These are phyloP conservation scores for Ameiurus melas DNA, from an alignment of 2,113 vertebrate species.

Conservation along the genomic window DNA sequence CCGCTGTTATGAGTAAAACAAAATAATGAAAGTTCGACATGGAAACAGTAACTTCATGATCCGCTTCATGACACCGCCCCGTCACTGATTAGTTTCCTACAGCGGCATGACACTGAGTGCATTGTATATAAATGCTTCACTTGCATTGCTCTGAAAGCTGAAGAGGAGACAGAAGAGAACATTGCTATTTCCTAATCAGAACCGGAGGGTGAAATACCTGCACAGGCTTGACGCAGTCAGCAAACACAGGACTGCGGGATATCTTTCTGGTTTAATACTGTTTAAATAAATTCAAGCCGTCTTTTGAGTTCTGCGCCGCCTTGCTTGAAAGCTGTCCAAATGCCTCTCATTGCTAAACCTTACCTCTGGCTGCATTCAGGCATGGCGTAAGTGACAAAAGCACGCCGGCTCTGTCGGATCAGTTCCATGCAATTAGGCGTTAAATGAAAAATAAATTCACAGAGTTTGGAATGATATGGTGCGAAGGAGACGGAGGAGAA, in stretches of 20 bases:
- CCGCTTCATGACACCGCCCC: background rate
- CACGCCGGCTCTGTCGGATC: slow-evolving; percentile 21
- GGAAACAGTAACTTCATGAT: background rate
- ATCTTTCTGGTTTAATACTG: background rate
- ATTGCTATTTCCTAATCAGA: background rate
- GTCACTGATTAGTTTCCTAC: background rate
- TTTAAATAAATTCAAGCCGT: background rate
- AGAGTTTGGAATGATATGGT: background rate
- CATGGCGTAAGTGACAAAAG: slow-evolving; percentile 11
- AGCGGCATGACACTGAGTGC: background rate
- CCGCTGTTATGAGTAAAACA: background rate
- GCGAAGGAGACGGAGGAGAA: background rate
- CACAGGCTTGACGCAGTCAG: background rate
- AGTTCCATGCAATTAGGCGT: slow-evolving; percentile 36
- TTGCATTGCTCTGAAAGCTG: background rate
- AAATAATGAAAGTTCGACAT: background rate
- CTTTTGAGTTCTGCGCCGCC: background rate
- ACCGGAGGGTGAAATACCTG: background rate
- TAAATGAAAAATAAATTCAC: slow-evolving; percentile 7
- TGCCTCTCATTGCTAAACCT: background rate
- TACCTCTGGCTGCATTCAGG: slow-evolving; percentile 8
- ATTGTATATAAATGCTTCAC: background rate
- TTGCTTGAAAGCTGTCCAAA: background rate
- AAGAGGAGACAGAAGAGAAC: background rate
- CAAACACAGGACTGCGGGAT: background rate